Evolutionary conservation across 2,113 vertebrate species (phyloP), one percentile per base, ranked within the genome.

Genomic region (Eublepharis macularius): DNA sequence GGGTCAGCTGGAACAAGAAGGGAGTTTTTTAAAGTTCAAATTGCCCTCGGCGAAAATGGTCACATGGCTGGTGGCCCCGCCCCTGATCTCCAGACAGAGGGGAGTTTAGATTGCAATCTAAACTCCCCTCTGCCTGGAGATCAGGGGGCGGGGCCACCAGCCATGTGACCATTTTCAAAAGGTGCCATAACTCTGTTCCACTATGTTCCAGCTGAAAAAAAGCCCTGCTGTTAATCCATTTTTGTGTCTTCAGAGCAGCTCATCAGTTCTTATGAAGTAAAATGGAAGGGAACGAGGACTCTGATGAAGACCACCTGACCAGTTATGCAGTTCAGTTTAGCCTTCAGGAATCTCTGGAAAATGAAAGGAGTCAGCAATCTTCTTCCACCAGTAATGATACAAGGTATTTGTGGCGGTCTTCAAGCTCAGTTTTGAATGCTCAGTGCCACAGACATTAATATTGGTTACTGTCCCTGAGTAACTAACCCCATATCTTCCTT

Each of bases 311-410:
- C 29, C 93, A 97, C 49, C 93, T 98, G 69, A 88, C 96, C 68
- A 95, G 94, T 75, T 97, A 96, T 91, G 97, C 97, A 65, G 87
- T 98, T 89, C 96, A 92, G 72, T 94, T 97, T 91, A 97, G 96
- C 90, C 93, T 98, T 90, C 94, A 97, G 86, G 98, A 98, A 85
- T 95, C 96, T 34, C 91, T 92, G 70, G 94, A 92, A 86, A 77
- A 90, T 81, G 94, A 92, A 89, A 78, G 90, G 80, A 90, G 69
- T 84, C 93, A 92, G 87, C 88, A 92, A 4, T 75, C 82, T 6
- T 92, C 95, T 83, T 77, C 91, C 32, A 92, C 90, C 84, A 83
- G 86, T 84, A 86, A 84, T 75, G 91, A 95, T 90, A 39, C 84
- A 65, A 96, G 97, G 98, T 98, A 96, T 73, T 32, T 39, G 60